These are phyloP conservation scores for Athalia rosae DNA, from an alignment of 2,888 invertebrate species.

Conservation along the genomic window DNA sequence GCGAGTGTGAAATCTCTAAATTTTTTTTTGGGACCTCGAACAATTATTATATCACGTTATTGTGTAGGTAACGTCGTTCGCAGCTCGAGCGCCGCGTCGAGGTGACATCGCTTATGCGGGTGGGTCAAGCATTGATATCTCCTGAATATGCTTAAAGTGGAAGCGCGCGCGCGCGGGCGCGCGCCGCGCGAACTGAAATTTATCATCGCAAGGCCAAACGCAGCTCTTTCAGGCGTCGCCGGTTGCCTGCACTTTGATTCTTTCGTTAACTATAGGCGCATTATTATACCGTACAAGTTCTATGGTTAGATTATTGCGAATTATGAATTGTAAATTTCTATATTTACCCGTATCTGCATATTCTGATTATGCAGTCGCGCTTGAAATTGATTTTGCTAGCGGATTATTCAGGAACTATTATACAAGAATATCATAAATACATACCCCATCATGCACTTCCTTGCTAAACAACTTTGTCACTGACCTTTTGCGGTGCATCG, in stretches of 20 bases:
- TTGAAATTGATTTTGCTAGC: neutral
- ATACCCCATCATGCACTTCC: neutral
- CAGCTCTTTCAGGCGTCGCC: neutral
- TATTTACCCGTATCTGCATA: too few species aligned
- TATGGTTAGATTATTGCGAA: too few species aligned
- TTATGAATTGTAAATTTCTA: too few species aligned
- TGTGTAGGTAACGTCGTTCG: too few species aligned
- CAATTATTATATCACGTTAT: neutral
- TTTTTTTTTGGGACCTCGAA: slow-evolving; percentile 14
- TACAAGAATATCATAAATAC: neutral
- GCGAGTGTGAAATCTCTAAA: neutral
- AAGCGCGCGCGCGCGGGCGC: neutral
- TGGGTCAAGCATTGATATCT: slow-evolving; percentile 23
- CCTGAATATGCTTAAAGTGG: neutral
- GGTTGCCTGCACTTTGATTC: neutral
- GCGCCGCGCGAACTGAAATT: neutral
- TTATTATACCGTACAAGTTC: neutral
- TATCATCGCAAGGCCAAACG: slow-evolving; percentile 7
- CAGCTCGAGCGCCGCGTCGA: too few species aligned
- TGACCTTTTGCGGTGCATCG: slow-evolving; percentile 26
- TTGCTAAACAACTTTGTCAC: slow-evolving; percentile 31
- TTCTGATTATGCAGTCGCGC: too few species aligned
- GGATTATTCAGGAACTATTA: neutral
- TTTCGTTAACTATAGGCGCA: neutral
- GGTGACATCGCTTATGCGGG: slow-evolving; percentile 20